Evolutionary conservation across 2,113 vertebrate species (phyloP).

Genomic region (Rutilus rutilus): DNA sequence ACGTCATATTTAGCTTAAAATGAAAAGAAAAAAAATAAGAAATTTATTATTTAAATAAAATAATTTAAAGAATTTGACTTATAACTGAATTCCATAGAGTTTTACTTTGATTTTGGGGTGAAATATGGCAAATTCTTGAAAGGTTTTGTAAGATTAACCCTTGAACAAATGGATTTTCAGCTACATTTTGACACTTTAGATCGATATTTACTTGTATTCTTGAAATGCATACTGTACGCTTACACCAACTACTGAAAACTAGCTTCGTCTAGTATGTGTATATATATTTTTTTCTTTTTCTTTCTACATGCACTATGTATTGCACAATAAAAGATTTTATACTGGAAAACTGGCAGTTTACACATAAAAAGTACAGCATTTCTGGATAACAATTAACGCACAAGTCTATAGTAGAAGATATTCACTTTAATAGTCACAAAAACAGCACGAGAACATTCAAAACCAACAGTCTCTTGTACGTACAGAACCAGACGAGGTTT

Average conservation of each 20-base stretch:
- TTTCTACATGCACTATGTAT: constrained; percentile 40
- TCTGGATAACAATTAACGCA: not conserved
- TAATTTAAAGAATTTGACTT: not conserved
- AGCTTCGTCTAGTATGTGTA: constrained; percentile 56
- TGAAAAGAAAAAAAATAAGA: not conserved
- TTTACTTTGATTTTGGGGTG: not conserved
- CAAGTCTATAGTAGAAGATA: constrained; percentile 51
- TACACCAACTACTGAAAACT: not conserved
- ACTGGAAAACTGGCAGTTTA: not conserved
- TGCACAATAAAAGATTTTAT: constrained; percentile 69
- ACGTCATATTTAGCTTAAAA: not conserved
- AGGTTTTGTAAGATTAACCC: not conserved
- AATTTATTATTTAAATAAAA: not conserved
- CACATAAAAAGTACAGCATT: not conserved
- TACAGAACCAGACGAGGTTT: constrained; percentile 41
- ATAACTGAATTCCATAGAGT: not conserved
- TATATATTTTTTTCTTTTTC: constrained; percentile 60
- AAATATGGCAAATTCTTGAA: not conserved
- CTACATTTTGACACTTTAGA: not conserved
- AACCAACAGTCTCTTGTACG: constrained; percentile 60
- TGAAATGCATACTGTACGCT: not conserved
- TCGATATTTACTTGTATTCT: not conserved
- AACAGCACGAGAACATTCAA: constrained; percentile 60
- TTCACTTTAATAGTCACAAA: constrained; percentile 63
- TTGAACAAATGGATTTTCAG: not conserved